These are phyloP conservation scores for Chaetorhynchus papuensis DNA, from an alignment of 2,113 vertebrate species.

Conservation along the genomic window DNA sequence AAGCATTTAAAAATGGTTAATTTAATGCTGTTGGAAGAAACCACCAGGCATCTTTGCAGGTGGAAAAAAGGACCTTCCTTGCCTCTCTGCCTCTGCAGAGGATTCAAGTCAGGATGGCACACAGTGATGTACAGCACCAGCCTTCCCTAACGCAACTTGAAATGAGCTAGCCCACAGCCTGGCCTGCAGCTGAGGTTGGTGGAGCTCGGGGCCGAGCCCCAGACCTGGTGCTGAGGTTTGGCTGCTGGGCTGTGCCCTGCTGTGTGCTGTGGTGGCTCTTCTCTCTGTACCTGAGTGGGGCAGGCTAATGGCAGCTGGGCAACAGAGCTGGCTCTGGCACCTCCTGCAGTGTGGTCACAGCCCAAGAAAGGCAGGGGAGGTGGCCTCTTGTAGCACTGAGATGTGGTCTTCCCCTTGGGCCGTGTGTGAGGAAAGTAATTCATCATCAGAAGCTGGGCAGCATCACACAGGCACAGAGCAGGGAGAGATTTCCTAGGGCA, in stretches of 20 bases:
- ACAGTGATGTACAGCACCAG: neutral
- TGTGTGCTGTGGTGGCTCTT: neutral
- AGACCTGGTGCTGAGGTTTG: neutral
- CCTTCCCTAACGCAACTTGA: neutral
- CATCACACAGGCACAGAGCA: neutral
- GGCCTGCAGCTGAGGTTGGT: neutral
- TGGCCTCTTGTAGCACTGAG: neutral
- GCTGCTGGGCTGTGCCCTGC: neutral
- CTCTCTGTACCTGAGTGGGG: accelerated
- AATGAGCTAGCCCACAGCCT: neutral
- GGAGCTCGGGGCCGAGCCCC: neutral
- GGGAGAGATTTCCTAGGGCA: neutral
- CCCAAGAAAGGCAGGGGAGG: neutral
- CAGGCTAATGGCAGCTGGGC: neutral
- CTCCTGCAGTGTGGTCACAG: neutral
- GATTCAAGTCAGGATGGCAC: neutral
- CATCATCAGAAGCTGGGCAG: neutral
- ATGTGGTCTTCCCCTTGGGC: neutral
- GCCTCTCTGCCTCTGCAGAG: neutral
- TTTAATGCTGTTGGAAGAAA: neutral
- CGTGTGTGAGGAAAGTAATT: neutral
- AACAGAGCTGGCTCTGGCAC: neutral
- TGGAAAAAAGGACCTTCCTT: neutral
- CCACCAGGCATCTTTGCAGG: neutral
- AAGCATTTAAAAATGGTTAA: slow-evolving; percentile 46